Conservation (phyloP, 2,888 invertebrate genomes). For the Phyllotreta striolata region DNA sequence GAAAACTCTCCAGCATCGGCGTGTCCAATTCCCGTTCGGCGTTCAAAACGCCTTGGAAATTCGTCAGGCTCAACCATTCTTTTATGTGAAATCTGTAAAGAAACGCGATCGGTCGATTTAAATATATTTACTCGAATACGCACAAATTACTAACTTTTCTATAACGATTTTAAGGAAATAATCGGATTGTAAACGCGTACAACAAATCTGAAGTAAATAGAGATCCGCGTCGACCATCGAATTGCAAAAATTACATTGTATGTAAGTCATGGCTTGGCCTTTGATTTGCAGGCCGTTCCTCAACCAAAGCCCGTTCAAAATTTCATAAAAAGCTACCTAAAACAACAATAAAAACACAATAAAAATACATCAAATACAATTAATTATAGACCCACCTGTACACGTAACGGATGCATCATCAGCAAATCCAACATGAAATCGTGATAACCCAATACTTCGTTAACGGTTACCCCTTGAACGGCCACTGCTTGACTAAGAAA, state of each 20-base stretch:
- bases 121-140: no score
- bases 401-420: conserved; percentile 90
- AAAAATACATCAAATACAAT: no score
- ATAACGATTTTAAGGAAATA: conserved; percentile 86
- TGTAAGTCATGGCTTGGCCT: conserved; percentile 99
- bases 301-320: conserved; percentile 93
- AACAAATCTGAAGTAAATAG: conserved; percentile 93
- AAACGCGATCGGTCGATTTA: no score
- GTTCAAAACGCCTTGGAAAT: conserved; percentile 71
- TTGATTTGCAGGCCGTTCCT: conserved; percentile 97
- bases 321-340: conserved; percentile 95
- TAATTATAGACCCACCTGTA: conserved; percentile 94
- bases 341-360: no score
- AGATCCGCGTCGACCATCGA: conserved; percentile 98
- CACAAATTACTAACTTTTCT: conserved; percentile 85
- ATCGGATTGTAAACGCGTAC: conserved; percentile 85
- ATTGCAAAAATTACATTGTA: conserved; percentile 98
- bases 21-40: conserved; percentile 83
- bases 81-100: conserved; percentile 79
- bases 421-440: conserved; percentile 83
- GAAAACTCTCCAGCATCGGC: conserved; percentile 90
- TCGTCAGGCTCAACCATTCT: conserved; percentile 84
- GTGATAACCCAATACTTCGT: conserved; percentile 81
- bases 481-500: conserved; percentile 87
- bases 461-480: conserved; percentile 78